Base-by-base conservation (phyloP, 2,888 invertebrate genomes). In the Lochmaea capreae region DNA sequence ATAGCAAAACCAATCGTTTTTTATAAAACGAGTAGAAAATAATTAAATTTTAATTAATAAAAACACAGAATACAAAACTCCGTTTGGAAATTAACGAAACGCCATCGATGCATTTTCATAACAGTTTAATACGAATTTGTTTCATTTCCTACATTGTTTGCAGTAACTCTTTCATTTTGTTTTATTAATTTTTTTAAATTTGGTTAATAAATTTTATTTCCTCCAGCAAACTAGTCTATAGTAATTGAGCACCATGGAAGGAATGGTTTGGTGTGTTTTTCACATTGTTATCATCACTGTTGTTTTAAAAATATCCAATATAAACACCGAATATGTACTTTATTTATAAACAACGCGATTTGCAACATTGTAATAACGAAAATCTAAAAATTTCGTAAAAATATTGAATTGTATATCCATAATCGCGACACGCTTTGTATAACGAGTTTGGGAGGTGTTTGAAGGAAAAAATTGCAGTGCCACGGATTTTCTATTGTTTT, bases 201-300 rank as follows among this genome's bases (percentile, higher is more conserved):
- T 77, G 26, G 58, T 65, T 68, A 72, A 54, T 72, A 71, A 10
- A 63, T 74, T 65, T 58, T 26, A 63, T 74, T 73, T 70, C 67
- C 63, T 65, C 65, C 76, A 78, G 79, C 79, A 77, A 75, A 80
- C 76, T 81, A 79, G 76, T 79, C 74, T 78, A 76, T 71, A 80
- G 81, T 87, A 87, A 88, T 90, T 90, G 91, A 91, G 91, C 91
- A 91, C 91, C 90, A 89, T 90, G 91, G 91, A 91, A 91, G 91
- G 91, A 91, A 91, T 91, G 87, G 87, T 90, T 89, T 78, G 78
- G 75, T 78, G 76, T 78, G 59, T 65, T 46, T 65, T 57, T 58
- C 65, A 71, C 68, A 68, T 65, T 73, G 65, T 52, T 72, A 72
- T 70, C 69, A 65, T 75, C 72, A 76, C 78, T 76, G 74, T 69